Base-by-base conservation (phyloP, 30 jellyfish, hydroid and myxozoan genomes). In the Clytia hemisphaerica region DNA sequence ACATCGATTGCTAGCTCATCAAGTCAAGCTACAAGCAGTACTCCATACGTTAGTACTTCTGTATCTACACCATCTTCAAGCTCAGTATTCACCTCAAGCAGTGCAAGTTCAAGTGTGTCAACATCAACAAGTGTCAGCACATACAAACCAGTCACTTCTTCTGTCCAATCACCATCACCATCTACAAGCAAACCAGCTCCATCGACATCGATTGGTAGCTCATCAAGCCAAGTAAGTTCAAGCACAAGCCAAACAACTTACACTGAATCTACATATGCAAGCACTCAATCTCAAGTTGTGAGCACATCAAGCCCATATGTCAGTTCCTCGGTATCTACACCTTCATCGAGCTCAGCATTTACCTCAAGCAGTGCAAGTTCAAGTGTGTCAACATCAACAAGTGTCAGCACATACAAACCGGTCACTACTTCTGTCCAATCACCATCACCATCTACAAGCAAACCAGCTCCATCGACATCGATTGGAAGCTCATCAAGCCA, bases 391-490 rank as follows among this genome's bases (percentile, higher is more conserved):
- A 27, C 64, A 50, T 32, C 64, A 50, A 27, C 64, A 50, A 50
- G 32, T n/a, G 25, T 32, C 19, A n/a, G 32, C 10, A 50, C 25
- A n/a, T 27, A n/a, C 32, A 50, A 27, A 50, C 25, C 64, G 10
- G 64, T 18, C 21, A 50, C 32, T 32, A 50, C 64, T n/a, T n/a
- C 32, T n/a, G 19, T 32, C 19, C 25, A 50, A 6, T 7, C 25
- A 4, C 16, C 64, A n/a, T 32, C 64, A 50, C 64, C 64, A 50
- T n/a, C n/a, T n/a, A n/a, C n/a, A n/a, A n/a, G n/a, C n/a, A n/a
- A n/a, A n/a, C n/a, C n/a, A n/a, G n/a, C n/a, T n/a, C 64, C 64
- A 50, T n/a, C 64, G 25, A 50, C 64, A 50, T 50, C 64, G 21
- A 50, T 50, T 50, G 64, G 19, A 32, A 50, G 32, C 19, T 50